phyloP scores from a whole-genome alignment of 2,797 vertebrate genomes.

The Lithobates pipiens region DNA sequence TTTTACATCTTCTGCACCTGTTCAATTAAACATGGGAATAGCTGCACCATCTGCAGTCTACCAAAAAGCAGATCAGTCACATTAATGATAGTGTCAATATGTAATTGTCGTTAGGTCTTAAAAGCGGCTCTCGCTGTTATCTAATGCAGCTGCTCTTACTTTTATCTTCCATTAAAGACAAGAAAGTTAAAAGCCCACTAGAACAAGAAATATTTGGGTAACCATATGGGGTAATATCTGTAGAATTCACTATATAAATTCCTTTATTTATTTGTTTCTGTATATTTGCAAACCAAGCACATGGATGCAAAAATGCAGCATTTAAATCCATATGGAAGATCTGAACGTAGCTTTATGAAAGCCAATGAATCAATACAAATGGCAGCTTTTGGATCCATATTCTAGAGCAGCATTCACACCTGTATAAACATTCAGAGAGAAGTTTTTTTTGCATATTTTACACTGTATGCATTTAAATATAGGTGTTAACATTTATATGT shows the following conservation, averaged over 20 bases:
- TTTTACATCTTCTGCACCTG: not conserved
- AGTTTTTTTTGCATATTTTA: no score
- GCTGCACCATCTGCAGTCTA: not conserved
- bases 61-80: not conserved
- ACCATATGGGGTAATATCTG: not conserved
- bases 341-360: no score
- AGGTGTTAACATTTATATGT: no score
- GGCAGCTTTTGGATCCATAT: no score
- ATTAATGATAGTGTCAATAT: constrained; percentile 1
- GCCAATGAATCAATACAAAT: no score
- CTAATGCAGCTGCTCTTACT: not conserved
- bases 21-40: not conserved
- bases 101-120: not conserved
- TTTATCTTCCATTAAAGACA: not conserved
- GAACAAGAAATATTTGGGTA: not conserved
- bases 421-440: no score
- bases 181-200: not conserved
- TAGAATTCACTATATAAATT: not conserved
- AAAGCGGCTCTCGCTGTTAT: not conserved
- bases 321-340: no score
- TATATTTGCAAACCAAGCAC: no score
- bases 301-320: no score
- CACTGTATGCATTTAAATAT: no score
- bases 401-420: no score
- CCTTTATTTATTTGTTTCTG: not conserved